phyloP scores from a whole-genome alignment of 2,888 invertebrate species.

The Tiphia femorata region DNA sequence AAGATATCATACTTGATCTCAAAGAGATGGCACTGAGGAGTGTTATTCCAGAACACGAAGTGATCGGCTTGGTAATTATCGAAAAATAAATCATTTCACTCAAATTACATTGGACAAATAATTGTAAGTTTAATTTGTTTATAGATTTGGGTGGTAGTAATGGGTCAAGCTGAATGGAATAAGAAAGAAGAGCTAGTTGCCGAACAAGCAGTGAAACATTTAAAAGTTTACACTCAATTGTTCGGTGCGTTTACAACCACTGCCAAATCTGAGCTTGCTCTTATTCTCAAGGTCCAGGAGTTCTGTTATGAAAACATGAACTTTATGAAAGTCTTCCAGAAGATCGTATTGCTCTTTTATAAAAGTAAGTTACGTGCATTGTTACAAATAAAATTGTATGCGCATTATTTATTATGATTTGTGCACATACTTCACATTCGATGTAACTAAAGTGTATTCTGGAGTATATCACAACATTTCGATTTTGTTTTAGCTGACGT shows the following conservation, averaged over 20 bases:
- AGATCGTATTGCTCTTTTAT: constrained; percentile 96
- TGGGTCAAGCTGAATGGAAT: constrained; percentile 98
- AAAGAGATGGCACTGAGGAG: constrained; percentile 88
- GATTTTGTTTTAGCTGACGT: constrained; percentile 79
- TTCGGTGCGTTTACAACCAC: constrained; percentile 89
- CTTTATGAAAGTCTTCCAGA: constrained; percentile 98
- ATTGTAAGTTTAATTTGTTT: constrained; percentile 18
- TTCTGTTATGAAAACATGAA: constrained; percentile 99
- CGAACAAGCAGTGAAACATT: constrained; percentile 93
- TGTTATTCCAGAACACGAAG: constrained; percentile 91
- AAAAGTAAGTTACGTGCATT: too few species aligned
- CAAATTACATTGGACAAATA: neutral
- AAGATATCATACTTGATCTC: constrained; percentile 87
- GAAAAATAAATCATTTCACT: neutral
- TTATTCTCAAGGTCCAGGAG: constrained; percentile 94
- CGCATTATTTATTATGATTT: neutral
- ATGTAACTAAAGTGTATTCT: constrained; percentile 1
- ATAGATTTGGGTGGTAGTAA: constrained; percentile 93
- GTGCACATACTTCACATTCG: neutral
- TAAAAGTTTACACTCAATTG: constrained; percentile 87
- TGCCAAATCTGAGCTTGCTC: constrained; percentile 87
- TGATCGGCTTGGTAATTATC: constrained; percentile 82
- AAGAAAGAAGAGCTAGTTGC: constrained; percentile 97
- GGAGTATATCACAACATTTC: neutral
- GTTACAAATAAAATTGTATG: too few species aligned